Evolutionary conservation across 2,888 invertebrate genomes (phyloP).

Genomic region (Pimpla rufipes): DNA sequence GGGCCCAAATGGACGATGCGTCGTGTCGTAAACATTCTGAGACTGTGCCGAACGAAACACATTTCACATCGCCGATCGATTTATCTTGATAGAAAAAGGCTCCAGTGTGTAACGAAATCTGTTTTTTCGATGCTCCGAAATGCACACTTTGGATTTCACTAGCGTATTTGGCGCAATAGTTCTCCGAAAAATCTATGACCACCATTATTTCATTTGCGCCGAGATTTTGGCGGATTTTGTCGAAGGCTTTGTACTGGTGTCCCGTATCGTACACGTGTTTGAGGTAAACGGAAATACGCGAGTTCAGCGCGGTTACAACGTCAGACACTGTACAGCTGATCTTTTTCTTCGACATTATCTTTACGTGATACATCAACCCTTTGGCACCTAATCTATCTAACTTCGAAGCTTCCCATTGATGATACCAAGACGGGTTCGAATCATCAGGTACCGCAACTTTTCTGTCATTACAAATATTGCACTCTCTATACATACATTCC

Average conservation of each 20-base stretch:
- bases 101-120: slow-evolving; percentile 18
- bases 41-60: slow-evolving; percentile 27
- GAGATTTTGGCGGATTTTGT: slow-evolving; percentile 9
- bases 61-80: slow-evolving; percentile 7
- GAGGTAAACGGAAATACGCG: too few relatives aligned
- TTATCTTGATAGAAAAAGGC: slow-evolving; percentile 18
- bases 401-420: too few relatives aligned
- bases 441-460: too few relatives aligned
- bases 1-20: slow-evolving; percentile 45
- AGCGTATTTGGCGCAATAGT: slow-evolving; percentile 8
- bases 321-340: too few relatives aligned
- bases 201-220: not conserved
- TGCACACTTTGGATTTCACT: slow-evolving; percentile 23
- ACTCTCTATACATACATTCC: too few relatives aligned
- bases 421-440: too few relatives aligned
- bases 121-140: slow-evolving; percentile 25
- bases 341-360: too few relatives aligned
- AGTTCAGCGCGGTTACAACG: too few relatives aligned
- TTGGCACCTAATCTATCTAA: too few relatives aligned
- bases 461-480: too few relatives aligned
- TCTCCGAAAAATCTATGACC: slow-evolving; percentile 22
- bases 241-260: slow-evolving; percentile 15
- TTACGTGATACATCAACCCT: too few relatives aligned
- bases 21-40: slow-evolving; percentile 49
- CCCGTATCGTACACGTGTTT: too few relatives aligned